These are phyloP conservation scores for Sceloporus undulatus DNA, from an alignment of 2,113 vertebrate species.

Conservation along the genomic window DNA sequence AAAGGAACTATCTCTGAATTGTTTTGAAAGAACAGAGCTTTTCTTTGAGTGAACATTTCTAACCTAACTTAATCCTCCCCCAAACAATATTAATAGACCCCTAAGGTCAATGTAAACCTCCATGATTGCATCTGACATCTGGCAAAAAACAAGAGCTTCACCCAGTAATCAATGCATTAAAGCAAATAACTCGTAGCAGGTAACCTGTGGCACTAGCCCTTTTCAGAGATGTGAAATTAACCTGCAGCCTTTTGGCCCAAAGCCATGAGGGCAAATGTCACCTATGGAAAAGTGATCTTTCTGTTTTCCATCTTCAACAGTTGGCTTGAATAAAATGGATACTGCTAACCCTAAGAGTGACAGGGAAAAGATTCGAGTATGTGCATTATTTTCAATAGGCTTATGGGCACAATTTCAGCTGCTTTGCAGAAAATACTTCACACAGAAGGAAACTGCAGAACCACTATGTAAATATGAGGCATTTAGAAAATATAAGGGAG, in stretches of 20 bases:
- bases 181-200: conserved; percentile 35
- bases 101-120: conserved; percentile 25
- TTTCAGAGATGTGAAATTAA: conserved; percentile 24
- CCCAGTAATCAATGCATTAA: conserved; percentile 33
- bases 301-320: conserved; percentile 12
- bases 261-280: conserved; percentile 23
- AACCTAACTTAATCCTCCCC: conserved; percentile 18
- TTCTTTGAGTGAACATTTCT: conserved; percentile 21
- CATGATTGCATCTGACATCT: conserved; percentile 36
- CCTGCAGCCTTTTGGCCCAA: conserved; percentile 28
- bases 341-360: neutral
- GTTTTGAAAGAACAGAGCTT: conserved; percentile 3
- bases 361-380: conserved; percentile 50
- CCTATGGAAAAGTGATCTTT: conserved; percentile 16
- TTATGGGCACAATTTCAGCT: conserved; percentile 23
- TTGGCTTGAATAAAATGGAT: conserved; percentile 23
- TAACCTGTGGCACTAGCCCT: conserved; percentile 26
- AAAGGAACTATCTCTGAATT: conserved; percentile 2
- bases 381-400: neutral
- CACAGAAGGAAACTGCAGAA: conserved; percentile 41
- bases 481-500: conserved; percentile 46
- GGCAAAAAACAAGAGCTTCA: conserved; percentile 22
- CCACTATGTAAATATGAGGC: conserved; percentile 48
- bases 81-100: conserved; percentile 32
- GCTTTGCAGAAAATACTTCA: conserved; percentile 59